Evolutionary conservation across 2,797 vertebrate species (phyloP).

Genomic region (Labeo calbasu): DNA sequence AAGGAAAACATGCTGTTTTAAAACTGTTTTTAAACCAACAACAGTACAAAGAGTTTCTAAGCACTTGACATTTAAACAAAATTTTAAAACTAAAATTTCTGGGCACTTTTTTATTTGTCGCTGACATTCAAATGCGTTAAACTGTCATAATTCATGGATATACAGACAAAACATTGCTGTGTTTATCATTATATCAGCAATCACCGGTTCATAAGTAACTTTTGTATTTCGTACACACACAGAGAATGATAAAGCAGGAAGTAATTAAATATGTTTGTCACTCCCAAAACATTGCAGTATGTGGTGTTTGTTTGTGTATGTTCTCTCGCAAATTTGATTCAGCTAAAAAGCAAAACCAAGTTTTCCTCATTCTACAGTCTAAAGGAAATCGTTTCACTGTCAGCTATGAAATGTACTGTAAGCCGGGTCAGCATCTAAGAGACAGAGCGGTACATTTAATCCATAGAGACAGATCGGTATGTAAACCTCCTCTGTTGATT

Average conservation of each 20-base stretch:
- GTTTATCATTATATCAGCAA: not conserved
- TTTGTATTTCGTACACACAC: not conserved
- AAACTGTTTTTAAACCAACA: not conserved
- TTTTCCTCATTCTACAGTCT: slow-evolving; percentile 11
- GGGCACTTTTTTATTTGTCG: not conserved
- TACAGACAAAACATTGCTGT: not conserved
- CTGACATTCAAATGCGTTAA: not conserved
- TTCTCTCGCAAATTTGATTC: not conserved
- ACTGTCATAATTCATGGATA: not conserved
- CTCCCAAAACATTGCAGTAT: not conserved
- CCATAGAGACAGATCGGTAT: slow-evolving; percentile 56
- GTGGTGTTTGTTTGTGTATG: not conserved
- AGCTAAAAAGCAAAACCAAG: not conserved
- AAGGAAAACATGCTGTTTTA: not conserved
- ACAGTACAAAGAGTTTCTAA: not conserved
- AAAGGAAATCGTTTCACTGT: slow-evolving; percentile 40
- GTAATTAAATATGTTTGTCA: not conserved
- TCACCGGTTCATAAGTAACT: not conserved
- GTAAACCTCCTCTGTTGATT: slow-evolving; percentile 55
- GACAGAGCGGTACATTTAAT: slow-evolving; percentile 51
- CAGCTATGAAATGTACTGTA: slow-evolving; percentile 35
- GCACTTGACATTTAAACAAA: not conserved
- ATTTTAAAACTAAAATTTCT: not conserved
- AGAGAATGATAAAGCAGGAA: not conserved
- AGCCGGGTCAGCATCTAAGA: slow-evolving; percentile 52